Conservation (phyloP, 2,113 vertebrate genomes). For the Rhea americana region DNA sequence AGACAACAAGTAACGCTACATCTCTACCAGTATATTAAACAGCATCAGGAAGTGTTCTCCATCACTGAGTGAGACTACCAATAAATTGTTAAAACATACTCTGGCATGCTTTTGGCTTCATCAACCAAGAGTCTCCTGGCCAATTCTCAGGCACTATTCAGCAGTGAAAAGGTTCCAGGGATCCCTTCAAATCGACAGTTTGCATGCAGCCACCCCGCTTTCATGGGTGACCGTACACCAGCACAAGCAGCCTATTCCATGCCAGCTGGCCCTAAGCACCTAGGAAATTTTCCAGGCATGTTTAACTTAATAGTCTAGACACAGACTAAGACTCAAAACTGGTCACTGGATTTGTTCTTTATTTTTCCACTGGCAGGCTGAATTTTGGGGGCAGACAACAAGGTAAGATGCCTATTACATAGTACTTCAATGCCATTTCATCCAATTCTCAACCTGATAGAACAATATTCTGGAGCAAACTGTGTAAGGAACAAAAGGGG, state of each 20-base stretch:
- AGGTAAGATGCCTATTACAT: background rate
- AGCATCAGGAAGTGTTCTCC: background rate
- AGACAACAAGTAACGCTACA: background rate
- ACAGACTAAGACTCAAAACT: constrained; percentile 24
- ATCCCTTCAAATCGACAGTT: constrained; percentile 11
- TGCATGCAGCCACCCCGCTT: constrained; percentile 28
- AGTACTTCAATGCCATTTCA: background rate
- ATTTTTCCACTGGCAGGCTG: background rate
- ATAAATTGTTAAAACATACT: constrained; percentile 35
- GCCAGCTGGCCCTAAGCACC: constrained; percentile 33
- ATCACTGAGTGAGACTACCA: background rate
- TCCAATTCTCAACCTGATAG: background rate
- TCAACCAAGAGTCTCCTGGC: background rate
- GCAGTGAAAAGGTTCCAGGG: background rate
- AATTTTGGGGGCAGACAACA: background rate
- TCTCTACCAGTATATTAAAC: background rate
- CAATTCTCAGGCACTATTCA: constrained; percentile 34
- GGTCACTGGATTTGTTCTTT: background rate
- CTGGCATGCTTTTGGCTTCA: constrained; percentile 15
- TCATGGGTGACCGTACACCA: background rate
- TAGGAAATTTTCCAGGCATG: background rate
- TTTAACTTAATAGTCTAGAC: constrained; percentile 44
- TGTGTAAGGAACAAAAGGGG: background rate
- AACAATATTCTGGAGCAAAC: background rate
- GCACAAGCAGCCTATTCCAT: constrained; percentile 13